These are phyloP conservation scores for Brachyhypopomus occidentalis DNA, from an alignment of 2,113 vertebrate genomes.

Conservation along the genomic window DNA sequence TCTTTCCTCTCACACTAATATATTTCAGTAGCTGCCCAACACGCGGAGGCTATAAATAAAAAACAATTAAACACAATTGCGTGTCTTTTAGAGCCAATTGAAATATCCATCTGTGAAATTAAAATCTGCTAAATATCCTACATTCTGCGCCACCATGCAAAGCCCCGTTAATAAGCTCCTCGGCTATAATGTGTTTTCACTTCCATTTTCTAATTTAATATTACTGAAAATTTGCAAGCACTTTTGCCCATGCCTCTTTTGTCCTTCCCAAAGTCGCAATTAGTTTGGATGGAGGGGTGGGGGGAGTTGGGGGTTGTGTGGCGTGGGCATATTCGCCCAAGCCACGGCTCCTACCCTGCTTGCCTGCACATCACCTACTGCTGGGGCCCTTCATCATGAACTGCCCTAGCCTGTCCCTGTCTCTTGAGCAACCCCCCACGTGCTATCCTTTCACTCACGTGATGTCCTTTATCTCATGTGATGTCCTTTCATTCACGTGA, in stretches of 20 bases:
- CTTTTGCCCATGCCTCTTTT: conserved; percentile 41
- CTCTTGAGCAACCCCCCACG: not conserved
- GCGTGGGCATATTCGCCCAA: conserved; percentile 13
- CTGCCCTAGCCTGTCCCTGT: not conserved
- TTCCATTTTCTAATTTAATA: conserved; percentile 45
- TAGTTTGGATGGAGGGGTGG: conserved; percentile 40
- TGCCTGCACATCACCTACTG: not conserved
- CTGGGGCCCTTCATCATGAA: too few relatives aligned
- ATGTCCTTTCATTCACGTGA: not conserved
- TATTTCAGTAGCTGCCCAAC: conserved; percentile 56
- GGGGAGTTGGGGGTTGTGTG: not conserved
- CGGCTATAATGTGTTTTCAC: conserved; percentile 38
- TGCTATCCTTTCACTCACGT: too few relatives aligned
- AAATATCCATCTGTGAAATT: conserved; percentile 58
- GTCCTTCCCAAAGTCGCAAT: conserved; percentile 51
- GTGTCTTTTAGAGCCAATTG: conserved; percentile 55
- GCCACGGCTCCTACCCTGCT: conserved; percentile 12
- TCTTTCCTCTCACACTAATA: conserved; percentile 53
- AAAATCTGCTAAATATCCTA: conserved; percentile 56
- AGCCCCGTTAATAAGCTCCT: conserved; percentile 47
- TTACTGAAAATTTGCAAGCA: conserved; percentile 32
- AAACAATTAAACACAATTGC: conserved; percentile 63
- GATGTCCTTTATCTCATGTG: not conserved
- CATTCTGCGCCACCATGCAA: conserved; percentile 52
- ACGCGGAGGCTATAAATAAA: conserved; percentile 56